A percentile compares a stretch with the other conserved stretches of the same genome.
Evolutionary conservation across 2,797 vertebrate species (phyloP).

Genomic region (Astyanax mexicanus): DNA sequence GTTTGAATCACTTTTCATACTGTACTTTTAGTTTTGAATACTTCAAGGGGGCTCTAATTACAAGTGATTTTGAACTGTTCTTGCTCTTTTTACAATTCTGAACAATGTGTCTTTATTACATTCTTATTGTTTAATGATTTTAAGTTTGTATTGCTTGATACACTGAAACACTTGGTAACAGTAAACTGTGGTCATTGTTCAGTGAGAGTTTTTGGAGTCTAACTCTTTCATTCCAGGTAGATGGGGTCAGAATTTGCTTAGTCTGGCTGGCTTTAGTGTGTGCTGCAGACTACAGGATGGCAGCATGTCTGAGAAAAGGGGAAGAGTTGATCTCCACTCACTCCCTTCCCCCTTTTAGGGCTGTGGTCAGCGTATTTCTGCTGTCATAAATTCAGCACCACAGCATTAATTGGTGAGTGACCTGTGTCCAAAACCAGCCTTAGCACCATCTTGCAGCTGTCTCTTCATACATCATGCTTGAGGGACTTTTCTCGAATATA

Average conservation of each 20-base stretch:
- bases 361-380: slow-evolving; percentile 50
- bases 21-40: not conserved
- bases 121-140: not conserved
- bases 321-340: not conserved
- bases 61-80: not conserved
- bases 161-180: not conserved
- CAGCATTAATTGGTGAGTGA: slow-evolving; percentile 50
- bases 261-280: not conserved
- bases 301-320: slow-evolving; percentile 5
- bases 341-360: slow-evolving; percentile 7
- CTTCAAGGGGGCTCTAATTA: slow-evolving; percentile 12
- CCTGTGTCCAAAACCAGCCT: slow-evolving; percentile 14
- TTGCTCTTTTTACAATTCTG: not conserved
- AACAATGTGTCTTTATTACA: not conserved
- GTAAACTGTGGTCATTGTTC: not conserved
- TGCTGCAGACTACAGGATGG: not conserved
- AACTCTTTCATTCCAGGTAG: slow-evolving; percentile 2
- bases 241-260: not conserved
- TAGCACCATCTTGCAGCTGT: slow-evolving; percentile 21
- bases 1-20: slow-evolving; percentile 7
- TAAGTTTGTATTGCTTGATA: not conserved
- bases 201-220: not conserved
- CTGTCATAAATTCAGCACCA: slow-evolving; percentile 54
- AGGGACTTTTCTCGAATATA: not conserved
- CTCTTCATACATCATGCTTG: slow-evolving; percentile 17